phyloP scores from a whole-genome alignment of 2,797 vertebrate species.

The Tinamus major region DNA sequence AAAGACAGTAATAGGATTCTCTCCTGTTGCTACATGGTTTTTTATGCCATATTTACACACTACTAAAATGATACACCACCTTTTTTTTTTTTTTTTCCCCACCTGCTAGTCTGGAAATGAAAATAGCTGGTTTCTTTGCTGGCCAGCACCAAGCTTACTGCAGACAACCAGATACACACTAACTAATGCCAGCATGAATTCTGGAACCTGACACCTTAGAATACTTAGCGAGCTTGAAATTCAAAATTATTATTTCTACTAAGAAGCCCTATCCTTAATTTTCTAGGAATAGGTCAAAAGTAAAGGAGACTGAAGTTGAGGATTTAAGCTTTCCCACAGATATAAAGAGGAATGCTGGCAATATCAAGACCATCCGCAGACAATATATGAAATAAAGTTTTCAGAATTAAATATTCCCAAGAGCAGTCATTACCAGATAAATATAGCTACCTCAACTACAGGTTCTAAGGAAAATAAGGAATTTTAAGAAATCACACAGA shows the following conservation, averaged over 20 bases:
- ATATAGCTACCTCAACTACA: background rate
- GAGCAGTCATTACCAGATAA: background rate
- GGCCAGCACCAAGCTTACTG: background rate
- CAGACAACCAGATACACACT: background rate
- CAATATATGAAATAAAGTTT: background rate
- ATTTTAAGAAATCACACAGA: background rate
- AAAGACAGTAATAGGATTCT: background rate
- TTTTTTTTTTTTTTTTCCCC: background rate
- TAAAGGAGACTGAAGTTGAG: background rate
- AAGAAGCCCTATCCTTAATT: background rate
- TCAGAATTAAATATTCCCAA: background rate
- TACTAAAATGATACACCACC: too few relatives aligned
- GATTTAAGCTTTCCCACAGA: background rate
- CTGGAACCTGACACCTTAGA: background rate
- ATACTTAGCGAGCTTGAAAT: background rate
- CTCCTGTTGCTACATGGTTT: background rate
- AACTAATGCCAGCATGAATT: background rate
- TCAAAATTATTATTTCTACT: background rate
- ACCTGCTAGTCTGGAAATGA: background rate
- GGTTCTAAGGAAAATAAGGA: background rate
- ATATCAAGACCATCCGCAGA: background rate
- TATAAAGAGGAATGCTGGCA: background rate
- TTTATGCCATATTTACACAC: background rate
- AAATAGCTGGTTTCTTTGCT: background rate
- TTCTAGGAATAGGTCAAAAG: background rate